Evolutionary conservation across 2,113 vertebrate species (phyloP).

Genomic region (Edolisoma coerulescens): DNA sequence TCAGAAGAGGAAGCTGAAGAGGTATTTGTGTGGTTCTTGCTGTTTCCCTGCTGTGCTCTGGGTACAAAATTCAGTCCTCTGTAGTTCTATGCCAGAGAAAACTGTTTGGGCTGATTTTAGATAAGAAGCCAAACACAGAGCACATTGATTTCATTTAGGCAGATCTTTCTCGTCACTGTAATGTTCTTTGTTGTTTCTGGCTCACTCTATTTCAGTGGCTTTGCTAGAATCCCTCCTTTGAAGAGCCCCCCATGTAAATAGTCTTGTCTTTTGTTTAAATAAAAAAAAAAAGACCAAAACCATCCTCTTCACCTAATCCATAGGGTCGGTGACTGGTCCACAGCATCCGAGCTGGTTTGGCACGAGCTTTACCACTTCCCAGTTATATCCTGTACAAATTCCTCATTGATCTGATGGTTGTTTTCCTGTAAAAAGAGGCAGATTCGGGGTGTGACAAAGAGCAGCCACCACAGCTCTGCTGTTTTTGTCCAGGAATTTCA

Average conservation of each 20-base stretch:
- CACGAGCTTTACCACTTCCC: not conserved
- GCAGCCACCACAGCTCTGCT: not conserved
- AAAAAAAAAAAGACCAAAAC: not conserved
- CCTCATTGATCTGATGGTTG: not conserved
- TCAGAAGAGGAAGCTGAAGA: conserved; percentile 96
- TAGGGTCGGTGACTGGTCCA: not conserved
- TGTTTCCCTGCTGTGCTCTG: not conserved
- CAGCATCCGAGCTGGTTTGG: not conserved
- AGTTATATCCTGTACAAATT: not conserved
- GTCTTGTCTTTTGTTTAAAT: not conserved
- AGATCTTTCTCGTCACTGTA: no score
- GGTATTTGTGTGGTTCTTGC: conserved; percentile 62
- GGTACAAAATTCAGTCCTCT: not conserved
- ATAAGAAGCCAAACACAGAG: not conserved
- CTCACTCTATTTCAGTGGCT: not conserved
- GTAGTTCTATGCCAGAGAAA: not conserved
- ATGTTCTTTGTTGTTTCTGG: not conserved
- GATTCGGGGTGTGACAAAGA: not conserved
- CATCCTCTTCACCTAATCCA: not conserved
- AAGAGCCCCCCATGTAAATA: accelerated
- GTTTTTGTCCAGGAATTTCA: conserved; percentile 82
- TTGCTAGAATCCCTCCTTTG: not conserved
- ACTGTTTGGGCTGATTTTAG: not conserved
- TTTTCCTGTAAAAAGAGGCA: not conserved
- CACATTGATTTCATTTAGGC: accelerated